Conservation (phyloP, 2,888 invertebrate species). For the Cosmia trapezina region DNA sequence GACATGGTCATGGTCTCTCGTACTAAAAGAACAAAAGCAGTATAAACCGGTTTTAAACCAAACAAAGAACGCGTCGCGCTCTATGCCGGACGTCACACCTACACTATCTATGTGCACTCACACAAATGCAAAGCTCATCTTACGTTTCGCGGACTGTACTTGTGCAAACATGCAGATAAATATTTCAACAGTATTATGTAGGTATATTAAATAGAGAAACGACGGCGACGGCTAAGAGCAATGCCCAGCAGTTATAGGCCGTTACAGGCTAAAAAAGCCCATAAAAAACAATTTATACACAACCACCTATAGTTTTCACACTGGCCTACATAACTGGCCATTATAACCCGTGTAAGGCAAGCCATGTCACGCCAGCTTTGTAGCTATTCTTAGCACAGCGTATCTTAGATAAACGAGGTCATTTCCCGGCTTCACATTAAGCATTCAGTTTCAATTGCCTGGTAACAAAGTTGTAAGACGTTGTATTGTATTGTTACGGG, state of each 20-base stretch:
- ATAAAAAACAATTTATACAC: constrained; percentile 1
- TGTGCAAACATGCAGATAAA: not conserved
- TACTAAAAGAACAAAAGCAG: no score
- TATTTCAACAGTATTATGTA: not conserved
- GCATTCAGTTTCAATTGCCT: constrained; percentile 48
- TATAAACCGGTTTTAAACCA: no score
- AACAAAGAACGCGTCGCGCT: no score
- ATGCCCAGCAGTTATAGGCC: not conserved
- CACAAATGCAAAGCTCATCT: no score
- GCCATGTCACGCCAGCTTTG: constrained; percentile 19
- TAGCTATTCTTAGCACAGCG: constrained; percentile 17
- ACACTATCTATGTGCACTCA: no score
- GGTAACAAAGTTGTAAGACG: constrained; percentile 22
- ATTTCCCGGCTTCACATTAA: constrained; percentile 41
- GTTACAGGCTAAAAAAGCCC: not conserved
- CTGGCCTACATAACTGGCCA: constrained; percentile 15
- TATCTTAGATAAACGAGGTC: constrained; percentile 50
- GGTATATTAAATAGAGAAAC: not conserved
- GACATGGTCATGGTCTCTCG: no score
- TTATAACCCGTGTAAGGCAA: constrained; percentile 8
- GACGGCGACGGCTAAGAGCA: not conserved
- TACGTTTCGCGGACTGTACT: no score
- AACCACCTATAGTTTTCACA: constrained; percentile 12
- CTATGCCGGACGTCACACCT: no score
- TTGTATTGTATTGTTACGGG: constrained; percentile 26